These are phyloP conservation scores for Myotis myotis DNA, from an alignment of 2,797 vertebrate species.

Conservation along the genomic window DNA sequence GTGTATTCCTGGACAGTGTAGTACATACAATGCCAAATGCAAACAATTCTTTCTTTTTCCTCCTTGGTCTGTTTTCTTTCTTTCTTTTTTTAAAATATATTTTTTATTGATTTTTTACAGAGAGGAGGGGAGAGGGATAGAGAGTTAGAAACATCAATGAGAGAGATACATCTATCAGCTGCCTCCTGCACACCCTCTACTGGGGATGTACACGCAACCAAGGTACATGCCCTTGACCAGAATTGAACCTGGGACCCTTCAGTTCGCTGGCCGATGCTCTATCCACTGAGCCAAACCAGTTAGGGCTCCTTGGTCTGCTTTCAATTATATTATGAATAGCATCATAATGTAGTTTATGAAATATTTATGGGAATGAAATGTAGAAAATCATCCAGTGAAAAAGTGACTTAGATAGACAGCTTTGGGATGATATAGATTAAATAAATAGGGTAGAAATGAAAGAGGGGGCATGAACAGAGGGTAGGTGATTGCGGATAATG, in stretches of 20 bases:
- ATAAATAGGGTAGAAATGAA: neutral
- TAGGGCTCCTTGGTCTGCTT: neutral
- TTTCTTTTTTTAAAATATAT: too few species aligned
- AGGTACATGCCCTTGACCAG: too few species aligned
- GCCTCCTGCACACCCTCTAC: too few species aligned
- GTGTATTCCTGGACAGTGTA: neutral
- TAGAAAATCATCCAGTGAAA: neutral
- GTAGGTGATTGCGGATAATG: neutral
- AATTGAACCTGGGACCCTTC: too few species aligned
- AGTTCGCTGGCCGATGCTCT: too few species aligned
- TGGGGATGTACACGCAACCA: too few species aligned
- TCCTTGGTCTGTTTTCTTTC: neutral
- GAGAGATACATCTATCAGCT: too few species aligned
- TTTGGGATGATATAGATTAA: neutral
- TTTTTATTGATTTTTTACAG: too few species aligned
- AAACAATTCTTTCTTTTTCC: neutral
- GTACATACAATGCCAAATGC: neutral
- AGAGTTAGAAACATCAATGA: too few species aligned
- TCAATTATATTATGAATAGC: neutral
- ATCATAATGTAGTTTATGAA: neutral
- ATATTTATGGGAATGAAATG: neutral
- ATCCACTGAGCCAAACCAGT: too few species aligned
- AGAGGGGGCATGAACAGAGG: neutral
- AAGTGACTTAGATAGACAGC: neutral
- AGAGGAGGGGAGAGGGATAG: too few species aligned